Evolutionary conservation across 1,140 invertebrate species (phyloP), one percentile per base, ranked within the genome.

Genomic region (Yoshiicerus persimilis): DNA sequence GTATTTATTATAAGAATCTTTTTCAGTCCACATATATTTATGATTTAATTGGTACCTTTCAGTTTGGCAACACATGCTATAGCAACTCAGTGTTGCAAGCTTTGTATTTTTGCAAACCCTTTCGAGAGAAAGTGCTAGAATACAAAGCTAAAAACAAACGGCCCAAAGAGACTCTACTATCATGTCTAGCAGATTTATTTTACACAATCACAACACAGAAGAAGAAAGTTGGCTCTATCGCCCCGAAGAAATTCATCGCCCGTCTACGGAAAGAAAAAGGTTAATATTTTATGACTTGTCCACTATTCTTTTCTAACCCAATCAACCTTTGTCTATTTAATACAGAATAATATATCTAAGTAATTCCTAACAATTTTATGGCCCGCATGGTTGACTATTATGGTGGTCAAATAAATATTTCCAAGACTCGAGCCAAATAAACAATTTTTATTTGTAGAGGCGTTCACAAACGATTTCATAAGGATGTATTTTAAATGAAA

Each of bases 21-120:
- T 66, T 25, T 38, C 36, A 27, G 66, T 86, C 4, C 47, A 34
- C 11, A 11, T 11, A 41, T 41, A 70, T 86, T 64, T 77, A 20
- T 38, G 85, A 38, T 64, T 23, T 2, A 30, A 47, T 20, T 8
- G 1, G 16, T 34, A 83, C 62, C 66, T 56, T 92, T 91, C 93
- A 99, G 98, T 99, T 99, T 95, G 99, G 99, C 86, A 99, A 99
- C 93, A 99, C 99, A 11, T 99, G 99, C 93, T 99, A 99, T 92
- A 99, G 98, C 92, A 99, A 99, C 93, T 99, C 98, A 62, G 99
- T 99, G 86, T 94, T 99, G 86, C 99, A 99, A 95, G 99, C 99
- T 25, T 94, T 99, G 86, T 99, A 99, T 92, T 99, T 99, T 93
- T 99, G 99, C 93, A 96, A 98, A 92, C 98, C 98, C 89, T 99